Evolutionary conservation across 2,888 invertebrate genomes (phyloP).

Genomic region (Xestia rhomboidea): DNA sequence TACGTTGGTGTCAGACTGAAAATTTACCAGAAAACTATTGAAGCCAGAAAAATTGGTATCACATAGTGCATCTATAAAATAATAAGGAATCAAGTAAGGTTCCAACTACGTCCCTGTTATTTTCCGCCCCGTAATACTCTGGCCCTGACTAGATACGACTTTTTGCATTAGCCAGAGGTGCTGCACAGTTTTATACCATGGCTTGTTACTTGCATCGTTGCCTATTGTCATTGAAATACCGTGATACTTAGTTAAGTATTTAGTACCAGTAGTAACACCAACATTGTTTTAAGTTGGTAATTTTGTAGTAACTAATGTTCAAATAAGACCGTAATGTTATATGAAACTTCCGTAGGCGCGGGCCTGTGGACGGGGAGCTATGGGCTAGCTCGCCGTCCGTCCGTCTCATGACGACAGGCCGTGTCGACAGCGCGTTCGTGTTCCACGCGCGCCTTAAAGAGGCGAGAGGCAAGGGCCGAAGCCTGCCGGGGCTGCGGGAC

Average conservation of each 20-base stretch:
- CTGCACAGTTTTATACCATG: conserved; percentile 71
- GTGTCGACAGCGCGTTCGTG: too few species aligned
- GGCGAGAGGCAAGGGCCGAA: too few species aligned
- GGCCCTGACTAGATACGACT: conserved; percentile 82
- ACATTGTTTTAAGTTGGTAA: background rate
- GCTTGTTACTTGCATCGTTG: conserved; percentile 11
- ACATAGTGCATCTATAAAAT: conserved; percentile 19
- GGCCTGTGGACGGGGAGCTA: too few species aligned
- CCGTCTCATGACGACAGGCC: too few species aligned
- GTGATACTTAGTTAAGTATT: background rate
- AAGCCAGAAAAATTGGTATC: background rate
- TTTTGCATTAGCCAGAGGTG: conserved; percentile 84
- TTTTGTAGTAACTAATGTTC: background rate
- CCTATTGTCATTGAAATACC: background rate
- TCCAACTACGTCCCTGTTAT: conserved; percentile 74
- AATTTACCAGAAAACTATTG: background rate
- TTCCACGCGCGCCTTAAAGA: too few species aligned
- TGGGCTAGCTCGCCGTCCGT: too few species aligned
- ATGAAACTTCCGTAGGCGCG: too few species aligned
- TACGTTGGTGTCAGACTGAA: background rate
- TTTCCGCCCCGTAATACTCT: conserved; percentile 79
- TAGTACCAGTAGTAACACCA: background rate
- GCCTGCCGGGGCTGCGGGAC: too few species aligned
- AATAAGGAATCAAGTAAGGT: conserved; percentile 12
- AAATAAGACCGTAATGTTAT: background rate